Evolutionary conservation across 2,113 vertebrate species (phyloP).

Genomic region (Laticauda colubrina): DNA sequence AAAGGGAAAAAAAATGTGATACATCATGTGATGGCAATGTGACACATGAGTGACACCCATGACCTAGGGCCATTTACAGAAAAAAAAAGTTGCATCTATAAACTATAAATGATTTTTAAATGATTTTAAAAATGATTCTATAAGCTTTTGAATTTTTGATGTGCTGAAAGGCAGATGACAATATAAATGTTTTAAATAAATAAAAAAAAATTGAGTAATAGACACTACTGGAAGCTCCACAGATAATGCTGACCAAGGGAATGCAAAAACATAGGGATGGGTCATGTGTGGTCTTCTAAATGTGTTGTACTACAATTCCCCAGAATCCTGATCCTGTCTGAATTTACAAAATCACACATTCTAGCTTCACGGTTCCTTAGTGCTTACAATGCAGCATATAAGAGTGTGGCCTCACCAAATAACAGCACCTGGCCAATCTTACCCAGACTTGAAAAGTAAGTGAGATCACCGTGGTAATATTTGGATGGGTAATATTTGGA

Average conservation of each 20-base stretch:
- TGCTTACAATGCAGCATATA: not conserved
- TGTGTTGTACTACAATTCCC: not conserved
- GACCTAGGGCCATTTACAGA: not conserved
- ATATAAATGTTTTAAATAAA: not conserved
- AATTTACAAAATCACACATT: not conserved
- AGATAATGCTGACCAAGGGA: not conserved
- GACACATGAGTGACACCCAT: too few species aligned
- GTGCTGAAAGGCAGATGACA: not conserved
- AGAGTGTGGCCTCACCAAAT: not conserved
- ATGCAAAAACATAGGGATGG: not conserved
- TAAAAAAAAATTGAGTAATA: not conserved
- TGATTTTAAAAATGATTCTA: not conserved
- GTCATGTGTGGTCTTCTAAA: not conserved
- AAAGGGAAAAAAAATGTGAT: too few species aligned
- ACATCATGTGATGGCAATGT: too few species aligned
- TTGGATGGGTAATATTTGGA: not conserved
- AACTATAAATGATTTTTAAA: not conserved
- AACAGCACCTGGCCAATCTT: not conserved
- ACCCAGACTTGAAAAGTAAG: not conserved
- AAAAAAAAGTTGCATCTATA: not conserved
- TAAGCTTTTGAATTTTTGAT: not conserved
- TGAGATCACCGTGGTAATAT: not conserved
- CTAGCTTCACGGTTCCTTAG: not conserved
- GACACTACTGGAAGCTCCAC: not conserved
- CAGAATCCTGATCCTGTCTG: not conserved